A percentile compares a stretch with the other conserved stretches of the same genome.
Conservation (phyloP, 2,888 invertebrate species). For the Acrobasis repandana region DNA sequence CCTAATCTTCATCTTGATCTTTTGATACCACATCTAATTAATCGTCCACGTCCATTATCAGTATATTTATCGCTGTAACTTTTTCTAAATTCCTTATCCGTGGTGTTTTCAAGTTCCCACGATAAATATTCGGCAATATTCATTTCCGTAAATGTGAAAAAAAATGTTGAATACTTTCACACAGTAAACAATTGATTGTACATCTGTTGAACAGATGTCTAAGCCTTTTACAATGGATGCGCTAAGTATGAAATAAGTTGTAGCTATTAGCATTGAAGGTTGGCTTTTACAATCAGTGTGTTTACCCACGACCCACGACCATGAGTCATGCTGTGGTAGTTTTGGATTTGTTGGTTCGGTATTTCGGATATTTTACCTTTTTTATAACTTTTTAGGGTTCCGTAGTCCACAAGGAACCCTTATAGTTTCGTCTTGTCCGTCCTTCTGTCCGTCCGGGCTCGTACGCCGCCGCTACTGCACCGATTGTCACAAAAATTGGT, state of each 20-base stretch:
- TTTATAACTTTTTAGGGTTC: background rate
- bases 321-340: background rate
- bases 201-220: conserved; percentile 19
- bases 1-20: background rate
- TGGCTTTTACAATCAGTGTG: background rate
- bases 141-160: conserved; percentile 6
- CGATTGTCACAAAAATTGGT: no score
- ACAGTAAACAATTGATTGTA: conserved; percentile 7
- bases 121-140: background rate
- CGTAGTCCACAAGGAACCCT: no score
- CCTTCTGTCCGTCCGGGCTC: no score
- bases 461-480: no score
- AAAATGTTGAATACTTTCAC: background rate
- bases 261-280: conserved; percentile 1
- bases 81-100: background rate
- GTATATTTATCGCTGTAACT: background rate
- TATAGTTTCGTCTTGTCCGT: no score
- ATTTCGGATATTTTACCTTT: background rate
- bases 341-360: background rate
- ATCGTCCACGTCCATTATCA: background rate
- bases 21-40: background rate
- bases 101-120: background rate
- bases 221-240: background rate
- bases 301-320: background rate
- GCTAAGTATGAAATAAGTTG: conserved; percentile 4